A percentile compares a stretch with the other conserved stretches of the same genome.
These are phyloP conservation scores for Lophius piscatorius DNA, from an alignment of 2,113 vertebrate genomes.

Conservation along the genomic window DNA sequence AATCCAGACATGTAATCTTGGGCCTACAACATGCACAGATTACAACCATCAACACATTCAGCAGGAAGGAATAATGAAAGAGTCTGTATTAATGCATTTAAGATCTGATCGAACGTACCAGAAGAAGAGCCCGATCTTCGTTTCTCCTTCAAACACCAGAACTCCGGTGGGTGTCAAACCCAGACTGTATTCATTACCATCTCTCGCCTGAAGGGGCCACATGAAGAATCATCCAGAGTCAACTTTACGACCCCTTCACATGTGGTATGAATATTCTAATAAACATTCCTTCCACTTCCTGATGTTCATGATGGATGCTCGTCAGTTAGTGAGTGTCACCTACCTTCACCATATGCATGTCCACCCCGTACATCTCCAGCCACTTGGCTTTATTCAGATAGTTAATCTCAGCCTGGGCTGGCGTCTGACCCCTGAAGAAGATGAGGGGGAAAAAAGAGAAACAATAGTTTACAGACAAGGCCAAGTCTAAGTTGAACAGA, in stretches of 20 bases:
- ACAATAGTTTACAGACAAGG: no score
- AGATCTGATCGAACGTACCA: constrained; percentile 80
- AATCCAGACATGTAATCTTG: constrained; percentile 97
- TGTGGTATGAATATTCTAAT: background rate
- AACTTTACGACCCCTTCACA: background rate
- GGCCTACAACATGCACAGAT: constrained; percentile 81
- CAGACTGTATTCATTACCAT: constrained; percentile 97
- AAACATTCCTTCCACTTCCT: constrained; percentile 7
- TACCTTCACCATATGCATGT: constrained; percentile 99
- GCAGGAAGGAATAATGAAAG: background rate
- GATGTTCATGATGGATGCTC: background rate
- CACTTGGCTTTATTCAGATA: constrained; percentile 99
- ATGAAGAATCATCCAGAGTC: background rate
- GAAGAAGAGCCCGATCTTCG: constrained; percentile 98
- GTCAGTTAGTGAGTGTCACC: constrained; percentile 1
- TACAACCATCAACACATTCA: background rate
- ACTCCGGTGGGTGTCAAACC: constrained; percentile 97
- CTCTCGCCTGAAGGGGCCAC: constrained; percentile 85
- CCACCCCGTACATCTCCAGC: constrained; percentile 99
- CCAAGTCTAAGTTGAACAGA: no score
- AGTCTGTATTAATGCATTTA: background rate
- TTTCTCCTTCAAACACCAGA: constrained; percentile 97
- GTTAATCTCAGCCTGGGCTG: constrained; percentile 96
- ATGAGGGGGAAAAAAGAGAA: background rate
- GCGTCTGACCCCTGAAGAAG: constrained; percentile 89